phyloP scores from a whole-genome alignment of 2,888 invertebrate genomes.

The Piscicola geometra region DNA sequence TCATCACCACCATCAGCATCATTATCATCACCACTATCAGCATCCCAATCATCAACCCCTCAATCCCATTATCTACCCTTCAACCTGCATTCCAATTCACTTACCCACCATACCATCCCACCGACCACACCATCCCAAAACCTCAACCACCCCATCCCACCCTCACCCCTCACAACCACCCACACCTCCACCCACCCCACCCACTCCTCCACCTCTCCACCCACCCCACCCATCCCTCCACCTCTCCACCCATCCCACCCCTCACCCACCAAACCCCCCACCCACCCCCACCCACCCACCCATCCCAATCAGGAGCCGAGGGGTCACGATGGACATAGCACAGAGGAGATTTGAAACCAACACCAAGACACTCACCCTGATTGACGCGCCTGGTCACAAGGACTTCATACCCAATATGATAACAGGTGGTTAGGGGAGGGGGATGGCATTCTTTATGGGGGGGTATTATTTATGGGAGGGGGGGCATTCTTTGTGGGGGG shows the following conservation, averaged over 20 bases:
- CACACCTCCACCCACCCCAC: too few species aligned
- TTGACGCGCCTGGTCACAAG: slow-evolving; percentile 97
- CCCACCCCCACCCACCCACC: background rate
- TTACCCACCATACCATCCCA: too few species aligned
- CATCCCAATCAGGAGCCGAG: slow-evolving; percentile 66
- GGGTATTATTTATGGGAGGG: background rate
- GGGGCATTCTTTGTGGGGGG: background rate
- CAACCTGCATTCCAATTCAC: background rate
- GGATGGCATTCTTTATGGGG: background rate
- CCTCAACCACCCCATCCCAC: background rate
- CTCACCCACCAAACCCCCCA: background rate
- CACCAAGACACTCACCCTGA: slow-evolving; percentile 65
- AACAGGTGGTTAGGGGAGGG: slow-evolving; percentile 61
- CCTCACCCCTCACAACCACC: too few species aligned
- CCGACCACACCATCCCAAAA: background rate
- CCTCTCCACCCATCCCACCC: too few species aligned
- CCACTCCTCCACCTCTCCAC: too few species aligned
- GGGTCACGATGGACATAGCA: slow-evolving; percentile 98
- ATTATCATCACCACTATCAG: too few species aligned
- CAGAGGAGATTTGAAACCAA: slow-evolving; percentile 84
- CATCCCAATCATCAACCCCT: too few species aligned
- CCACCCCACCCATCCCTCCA: too few species aligned
- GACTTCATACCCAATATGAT: slow-evolving; percentile 99
- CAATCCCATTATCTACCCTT: too few species aligned
- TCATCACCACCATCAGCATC: too few species aligned